phyloP scores from a whole-genome alignment of 1,140 invertebrate species.

The Muscidifurax raptorellus region DNA sequence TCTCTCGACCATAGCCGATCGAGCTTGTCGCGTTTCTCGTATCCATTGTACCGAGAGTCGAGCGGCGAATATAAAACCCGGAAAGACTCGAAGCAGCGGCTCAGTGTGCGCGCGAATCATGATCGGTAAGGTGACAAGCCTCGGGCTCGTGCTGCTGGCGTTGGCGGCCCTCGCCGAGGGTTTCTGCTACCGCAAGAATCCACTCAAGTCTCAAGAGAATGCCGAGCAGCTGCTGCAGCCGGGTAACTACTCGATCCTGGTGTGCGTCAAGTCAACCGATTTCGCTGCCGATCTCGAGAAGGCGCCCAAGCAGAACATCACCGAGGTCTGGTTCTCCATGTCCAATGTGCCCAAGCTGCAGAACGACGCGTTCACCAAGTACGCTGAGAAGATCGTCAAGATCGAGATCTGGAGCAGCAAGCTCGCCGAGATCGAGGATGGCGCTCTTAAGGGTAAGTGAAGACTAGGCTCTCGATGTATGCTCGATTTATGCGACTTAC shows the following conservation, averaged over 20 bases:
- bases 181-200: slow-evolving; percentile 48
- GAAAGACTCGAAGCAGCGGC: background rate
- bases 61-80: slow-evolving; percentile 21
- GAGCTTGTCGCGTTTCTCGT: background rate
- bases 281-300: slow-evolving; percentile 29
- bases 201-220: slow-evolving; percentile 23
- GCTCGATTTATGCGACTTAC: background rate
- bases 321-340: slow-evolving; percentile 44
- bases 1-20: background rate
- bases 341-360: slow-evolving; percentile 23
- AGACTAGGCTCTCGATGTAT: background rate
- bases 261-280: slow-evolving; percentile 35
- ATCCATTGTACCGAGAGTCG: too few species aligned
- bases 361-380: slow-evolving; percentile 25
- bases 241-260: slow-evolving; percentile 43
- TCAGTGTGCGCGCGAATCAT: slow-evolving; percentile 29
- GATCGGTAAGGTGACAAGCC: background rate
- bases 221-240: background rate
- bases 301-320: slow-evolving; percentile 27
- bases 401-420: slow-evolving; percentile 40
- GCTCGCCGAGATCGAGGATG: slow-evolving; percentile 48
- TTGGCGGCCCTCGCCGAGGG: background rate
- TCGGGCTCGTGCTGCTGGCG: background rate
- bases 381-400: slow-evolving; percentile 33
- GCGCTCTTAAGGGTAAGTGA: slow-evolving; percentile 42